Conservation (phyloP, 1,140 invertebrate species). For the Melanaphis sacchari region DNA sequence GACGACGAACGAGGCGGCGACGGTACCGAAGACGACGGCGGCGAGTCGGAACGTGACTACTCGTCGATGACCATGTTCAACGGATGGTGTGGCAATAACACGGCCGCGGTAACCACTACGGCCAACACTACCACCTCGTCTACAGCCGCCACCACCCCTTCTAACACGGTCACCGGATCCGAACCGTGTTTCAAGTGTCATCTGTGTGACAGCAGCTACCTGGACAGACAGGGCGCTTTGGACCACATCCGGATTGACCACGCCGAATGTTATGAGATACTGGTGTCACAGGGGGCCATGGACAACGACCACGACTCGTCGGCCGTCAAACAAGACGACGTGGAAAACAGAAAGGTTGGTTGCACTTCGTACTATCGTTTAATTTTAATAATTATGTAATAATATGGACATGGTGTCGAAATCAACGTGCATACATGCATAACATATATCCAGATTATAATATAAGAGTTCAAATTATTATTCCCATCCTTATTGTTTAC, state of each 20-base stretch:
- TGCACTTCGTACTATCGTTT: not conserved
- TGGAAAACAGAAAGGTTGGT: constrained; percentile 60
- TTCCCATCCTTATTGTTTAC: not conserved
- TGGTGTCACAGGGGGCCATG: constrained; percentile 81
- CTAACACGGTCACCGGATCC: constrained; percentile 59
- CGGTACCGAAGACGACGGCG: constrained; percentile 12
- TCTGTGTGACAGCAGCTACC: constrained; percentile 86
- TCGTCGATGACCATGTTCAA: not conserved
- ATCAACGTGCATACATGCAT: not conserved
- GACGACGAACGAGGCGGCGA: constrained; percentile 59
- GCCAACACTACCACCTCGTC: not conserved
- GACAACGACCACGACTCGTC: constrained; percentile 66
- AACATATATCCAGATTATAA: not conserved
- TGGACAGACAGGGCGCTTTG: constrained; percentile 78
- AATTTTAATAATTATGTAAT: not conserved
- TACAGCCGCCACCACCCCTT: not conserved
- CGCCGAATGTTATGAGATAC: constrained; percentile 74
- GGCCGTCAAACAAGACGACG: constrained; percentile 62
- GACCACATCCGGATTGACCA: constrained; percentile 81
- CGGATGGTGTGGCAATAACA: not conserved
- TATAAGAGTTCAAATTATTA: not conserved
- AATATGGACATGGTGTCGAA: not conserved
- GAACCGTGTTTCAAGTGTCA: constrained; percentile 92
- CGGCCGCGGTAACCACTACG: not conserved
- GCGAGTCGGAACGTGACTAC: constrained; percentile 50